phyloP scores from a whole-genome alignment of 2,888 invertebrate species.

The Aspidiotus rigidus region DNA sequence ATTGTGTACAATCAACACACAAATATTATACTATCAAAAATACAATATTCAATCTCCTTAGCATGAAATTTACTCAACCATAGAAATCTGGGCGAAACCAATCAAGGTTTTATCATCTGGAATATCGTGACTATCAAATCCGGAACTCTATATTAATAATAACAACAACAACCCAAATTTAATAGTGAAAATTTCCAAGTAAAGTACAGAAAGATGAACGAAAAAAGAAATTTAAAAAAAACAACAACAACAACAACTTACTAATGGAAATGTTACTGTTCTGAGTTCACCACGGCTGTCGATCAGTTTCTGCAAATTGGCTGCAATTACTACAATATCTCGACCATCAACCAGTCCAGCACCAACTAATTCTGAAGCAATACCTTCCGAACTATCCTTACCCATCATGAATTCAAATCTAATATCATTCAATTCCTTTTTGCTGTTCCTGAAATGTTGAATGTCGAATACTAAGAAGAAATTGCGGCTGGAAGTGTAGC shows the following conservation, averaged over 20 bases:
- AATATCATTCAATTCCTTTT: slow-evolving; percentile 90
- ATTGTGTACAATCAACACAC: too few species aligned
- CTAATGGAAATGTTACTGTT: slow-evolving; percentile 81
- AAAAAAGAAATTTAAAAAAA: slow-evolving; percentile 19
- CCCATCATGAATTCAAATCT: slow-evolving; percentile 91
- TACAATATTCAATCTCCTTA: too few species aligned
- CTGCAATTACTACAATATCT: slow-evolving; percentile 85
- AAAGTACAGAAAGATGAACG: slow-evolving; percentile 7
- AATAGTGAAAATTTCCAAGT: too few species aligned
- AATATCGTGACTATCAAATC: slow-evolving; percentile 62
- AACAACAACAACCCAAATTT: slow-evolving; percentile 7
- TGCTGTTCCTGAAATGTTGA: slow-evolving; percentile 52
- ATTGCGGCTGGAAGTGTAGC: neutral
- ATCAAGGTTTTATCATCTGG: slow-evolving; percentile 90
- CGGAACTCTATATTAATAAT: slow-evolving; percentile 50
- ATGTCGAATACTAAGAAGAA: neutral
- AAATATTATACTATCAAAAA: too few species aligned
- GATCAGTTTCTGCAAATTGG: slow-evolving; percentile 82
- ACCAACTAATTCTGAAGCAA: slow-evolving; percentile 85
- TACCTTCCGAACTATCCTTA: slow-evolving; percentile 82
- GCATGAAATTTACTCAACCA: slow-evolving; percentile 53
- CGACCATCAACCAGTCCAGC: slow-evolving; percentile 87
- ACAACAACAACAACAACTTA: slow-evolving; percentile 43
- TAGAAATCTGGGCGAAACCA: slow-evolving; percentile 95
- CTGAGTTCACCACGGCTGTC: slow-evolving; percentile 56